Evolutionary conservation across 2,797 vertebrate species (phyloP), one percentile per base, ranked within the genome.

Genomic region (Alectoris magna): DNA sequence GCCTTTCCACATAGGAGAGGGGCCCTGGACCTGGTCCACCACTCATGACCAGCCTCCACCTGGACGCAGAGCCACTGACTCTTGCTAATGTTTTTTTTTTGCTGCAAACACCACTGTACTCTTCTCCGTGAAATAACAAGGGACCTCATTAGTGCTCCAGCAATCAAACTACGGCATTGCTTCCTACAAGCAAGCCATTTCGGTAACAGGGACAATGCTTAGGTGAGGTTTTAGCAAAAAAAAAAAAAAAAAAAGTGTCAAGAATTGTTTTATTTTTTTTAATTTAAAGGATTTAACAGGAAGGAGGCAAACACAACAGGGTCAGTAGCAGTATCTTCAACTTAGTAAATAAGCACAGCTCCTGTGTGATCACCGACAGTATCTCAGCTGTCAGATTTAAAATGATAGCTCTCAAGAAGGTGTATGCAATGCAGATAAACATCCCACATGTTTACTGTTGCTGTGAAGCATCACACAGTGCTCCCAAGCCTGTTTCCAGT

Each of bases 371-470:
- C 64, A 66, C 31, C 49, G 70, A 34, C n/a, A 72, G 41, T 27
- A 46, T 11, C 49, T 77, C 29, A 90, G 72, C 58, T 59, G 72
- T 56, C 72, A 73, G 51, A 77, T 74, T 87, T 80, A 74, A 87
- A 87, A 71, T 0, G 29, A 94, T 21, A 71, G 77, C 43, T 87
- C 88, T 62, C 78, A n/a, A 4, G 26, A 69, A 62, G 46, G 75
- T 66, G 59, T 49, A 74, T 77, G 80, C 59, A 69, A 85, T 27
- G 71, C 38, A 59, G 49, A 89, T 55, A 91, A 93, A 93, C 82
- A 87, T 11, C 49, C 66, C 15, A 46, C 73, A 46, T 38, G 62
- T 78, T 87, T 75, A 72, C 1, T 2, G 5, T 39, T 66, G 41
- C 58, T 89, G 86, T 13, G 34, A 83, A 88, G 56, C 41, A 38